phyloP scores from a whole-genome alignment of 2,797 vertebrate species.

The Chelonia mydas region DNA sequence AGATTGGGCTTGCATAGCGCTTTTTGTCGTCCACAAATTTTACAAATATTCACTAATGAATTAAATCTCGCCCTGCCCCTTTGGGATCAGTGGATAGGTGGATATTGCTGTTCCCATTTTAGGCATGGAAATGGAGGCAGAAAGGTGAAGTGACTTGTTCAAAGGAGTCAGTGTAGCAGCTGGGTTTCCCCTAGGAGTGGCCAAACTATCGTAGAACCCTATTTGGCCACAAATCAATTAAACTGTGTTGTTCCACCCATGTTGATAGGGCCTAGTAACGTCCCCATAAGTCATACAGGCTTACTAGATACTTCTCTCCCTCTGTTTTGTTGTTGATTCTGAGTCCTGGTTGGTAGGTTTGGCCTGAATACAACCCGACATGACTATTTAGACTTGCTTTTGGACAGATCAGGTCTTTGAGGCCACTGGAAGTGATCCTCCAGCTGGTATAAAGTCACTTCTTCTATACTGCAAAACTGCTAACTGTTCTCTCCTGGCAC shows the following conservation, averaged over 20 bases:
- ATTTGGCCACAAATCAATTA: not conserved
- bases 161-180: not conserved
- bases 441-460: not conserved
- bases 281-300: not conserved
- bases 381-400: not conserved
- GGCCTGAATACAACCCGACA: rapidly evolving
- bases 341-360: not conserved
- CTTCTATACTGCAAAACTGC: not conserved
- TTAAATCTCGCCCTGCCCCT: not conserved
- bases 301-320: not conserved
- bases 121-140: not conserved
- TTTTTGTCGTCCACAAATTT: not conserved
- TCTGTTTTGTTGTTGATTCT: not conserved
- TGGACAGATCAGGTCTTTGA: not conserved
- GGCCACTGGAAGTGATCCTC: not conserved
- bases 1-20: not conserved
- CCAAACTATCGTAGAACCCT: not conserved
- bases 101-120: not conserved
- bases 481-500: not conserved
- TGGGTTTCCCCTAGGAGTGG: not conserved
- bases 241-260: not conserved
- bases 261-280: not conserved
- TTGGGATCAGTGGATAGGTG: not conserved
- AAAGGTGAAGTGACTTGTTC: not conserved
- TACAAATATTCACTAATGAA: not conserved